phyloP scores from a whole-genome alignment of 2,113 vertebrate genomes.

The Cheilinus undulatus region DNA sequence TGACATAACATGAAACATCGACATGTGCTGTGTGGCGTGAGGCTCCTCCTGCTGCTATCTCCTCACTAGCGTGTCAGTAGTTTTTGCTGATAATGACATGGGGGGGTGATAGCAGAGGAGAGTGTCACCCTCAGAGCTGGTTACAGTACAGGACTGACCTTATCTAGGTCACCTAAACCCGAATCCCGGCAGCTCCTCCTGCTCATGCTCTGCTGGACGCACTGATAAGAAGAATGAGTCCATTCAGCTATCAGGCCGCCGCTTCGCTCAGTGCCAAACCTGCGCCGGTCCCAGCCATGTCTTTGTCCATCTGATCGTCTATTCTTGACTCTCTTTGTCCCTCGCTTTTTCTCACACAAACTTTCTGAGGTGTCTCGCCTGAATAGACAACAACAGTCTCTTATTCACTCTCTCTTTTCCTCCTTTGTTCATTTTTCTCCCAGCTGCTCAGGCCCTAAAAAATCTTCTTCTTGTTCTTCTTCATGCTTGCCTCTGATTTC shows the following conservation, averaged over 20 bases:
- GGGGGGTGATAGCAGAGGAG: conserved; percentile 28
- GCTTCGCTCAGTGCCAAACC: conserved; percentile 33
- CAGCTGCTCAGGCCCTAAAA: neutral
- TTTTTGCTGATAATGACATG: conserved; percentile 34
- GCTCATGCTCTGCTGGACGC: conserved; percentile 25
- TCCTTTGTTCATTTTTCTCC: conserved; percentile 11
- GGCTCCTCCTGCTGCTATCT: conserved; percentile 26
- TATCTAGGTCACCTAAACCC: conserved; percentile 68
- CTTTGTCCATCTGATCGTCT: conserved; percentile 38
- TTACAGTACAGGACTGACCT: conserved; percentile 11
- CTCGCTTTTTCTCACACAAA: conserved; percentile 30
- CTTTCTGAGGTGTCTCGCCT: conserved; percentile 33
- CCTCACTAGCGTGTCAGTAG: neutral
- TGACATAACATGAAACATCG: conserved; percentile 1
- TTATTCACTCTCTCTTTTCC: conserved; percentile 27
- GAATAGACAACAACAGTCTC: conserved; percentile 37
- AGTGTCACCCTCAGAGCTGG: conserved; percentile 10
- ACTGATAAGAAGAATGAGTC: conserved; percentile 58
- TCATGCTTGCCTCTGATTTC: neutral
- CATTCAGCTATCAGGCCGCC: conserved; percentile 46
- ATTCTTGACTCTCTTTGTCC: conserved; percentile 35
- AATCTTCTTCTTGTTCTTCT: neutral
- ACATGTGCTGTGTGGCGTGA: conserved; percentile 2
- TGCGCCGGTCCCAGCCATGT: conserved; percentile 20
- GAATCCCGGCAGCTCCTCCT: conserved; percentile 23